Base-by-base conservation (phyloP, 1,140 invertebrate species). In the Drosophila baimaii region DNA sequence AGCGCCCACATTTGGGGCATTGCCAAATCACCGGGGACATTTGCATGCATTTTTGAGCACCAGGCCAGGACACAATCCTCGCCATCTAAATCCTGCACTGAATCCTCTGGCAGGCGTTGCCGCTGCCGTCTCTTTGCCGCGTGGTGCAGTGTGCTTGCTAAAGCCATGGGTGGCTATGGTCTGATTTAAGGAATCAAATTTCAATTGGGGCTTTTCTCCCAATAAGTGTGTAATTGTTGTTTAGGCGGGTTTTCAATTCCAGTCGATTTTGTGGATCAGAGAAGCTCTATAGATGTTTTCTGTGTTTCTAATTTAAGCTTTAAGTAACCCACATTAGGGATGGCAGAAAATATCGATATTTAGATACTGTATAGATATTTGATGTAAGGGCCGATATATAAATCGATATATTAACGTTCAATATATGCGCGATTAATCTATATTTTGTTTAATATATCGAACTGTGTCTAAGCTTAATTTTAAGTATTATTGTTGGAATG, bases 21-120 rank as follows among this genome's bases (percentile, higher is more conserved):
- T 66, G 70, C 81, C 76, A 83, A 79, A 84, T 63, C 73, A 66
- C 68, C 17, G 54, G 58, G 66, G 63, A 72, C 63, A 44, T 46
- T 81, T 59, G 63, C 63, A 63, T 73, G 66, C 68, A 77, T 77
- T 70, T 81, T 43, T 77, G 73, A 59, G 59, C 68, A 66, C 41
- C 62, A 62, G 46, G 33, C 5, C 33, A 64, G 43, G 43, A 25
- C 21, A 44, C 27, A 12, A 33, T 29, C 5, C 25, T 31, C 15
- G 54, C 54, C 59, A 33, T 39, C 25, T 15, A n/a, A 59, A 19
- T 39, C 17, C 39, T 27, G 29, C 23, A 12, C 19, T 12, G 10
- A 33, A 35, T 21, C 12, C 62, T 15, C 9, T 35, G 27, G 37
- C 27, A 31, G 37, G 25, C 37, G 27, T 17, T 13, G 41, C 43